Conservation (phyloP, 2,113 vertebrate species). For the Cinclus cinclus region DNA sequence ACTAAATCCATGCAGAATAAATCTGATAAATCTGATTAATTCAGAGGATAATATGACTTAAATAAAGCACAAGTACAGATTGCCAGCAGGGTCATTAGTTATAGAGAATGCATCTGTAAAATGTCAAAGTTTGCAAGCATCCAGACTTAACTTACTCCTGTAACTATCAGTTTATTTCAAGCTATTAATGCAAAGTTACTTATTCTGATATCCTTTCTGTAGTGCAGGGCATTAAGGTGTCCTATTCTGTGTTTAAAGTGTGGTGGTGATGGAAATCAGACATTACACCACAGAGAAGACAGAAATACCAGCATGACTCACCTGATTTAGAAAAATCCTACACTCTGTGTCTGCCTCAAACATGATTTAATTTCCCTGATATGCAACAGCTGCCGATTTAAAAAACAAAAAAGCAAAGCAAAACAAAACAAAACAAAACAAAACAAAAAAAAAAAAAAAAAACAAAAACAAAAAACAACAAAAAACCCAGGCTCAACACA, state of each 20-base stretch:
- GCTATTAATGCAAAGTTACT: neutral
- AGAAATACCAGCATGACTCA: neutral
- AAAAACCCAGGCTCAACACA: neutral
- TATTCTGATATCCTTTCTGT: neutral
- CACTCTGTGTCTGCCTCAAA: neutral
- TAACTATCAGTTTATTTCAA: neutral
- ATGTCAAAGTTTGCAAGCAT: neutral
- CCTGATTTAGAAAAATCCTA: constrained; percentile 28
- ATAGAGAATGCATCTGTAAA: neutral
- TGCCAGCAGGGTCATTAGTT: constrained; percentile 1
- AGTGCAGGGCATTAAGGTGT: neutral
- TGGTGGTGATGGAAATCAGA: neutral
- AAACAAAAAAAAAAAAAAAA: neutral
- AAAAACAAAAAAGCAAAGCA: neutral
- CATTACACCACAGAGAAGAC: neutral
- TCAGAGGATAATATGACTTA: constrained; percentile 22
- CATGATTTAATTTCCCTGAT: constrained; percentile 25
- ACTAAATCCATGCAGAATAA: constrained; percentile 6
- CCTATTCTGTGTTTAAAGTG: neutral
- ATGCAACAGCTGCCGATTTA: neutral
- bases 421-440: neutral
- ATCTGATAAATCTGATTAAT: constrained; percentile 53
- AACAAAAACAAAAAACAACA: too few species aligned
- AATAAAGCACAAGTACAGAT: neutral
- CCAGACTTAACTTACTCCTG: neutral